Base-by-base conservation (phyloP, 2,797 vertebrate genomes). In the Anguilla pacifica region DNA sequence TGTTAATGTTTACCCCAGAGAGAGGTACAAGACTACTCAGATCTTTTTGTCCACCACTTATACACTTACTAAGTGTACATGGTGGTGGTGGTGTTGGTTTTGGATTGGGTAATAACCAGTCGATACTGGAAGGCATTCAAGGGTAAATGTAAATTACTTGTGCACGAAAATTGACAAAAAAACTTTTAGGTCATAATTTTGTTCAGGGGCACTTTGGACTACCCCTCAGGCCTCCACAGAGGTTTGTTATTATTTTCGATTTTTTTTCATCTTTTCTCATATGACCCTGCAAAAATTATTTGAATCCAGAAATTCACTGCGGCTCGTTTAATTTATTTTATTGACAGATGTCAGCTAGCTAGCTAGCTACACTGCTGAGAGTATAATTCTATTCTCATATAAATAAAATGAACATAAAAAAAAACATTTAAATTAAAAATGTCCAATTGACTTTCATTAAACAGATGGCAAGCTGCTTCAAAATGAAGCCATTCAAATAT, bases 111-210 rank as follows among this genome's bases (percentile, higher is more conserved):
- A 31, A 72, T 35, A 35, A 72, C 55, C 70, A 72, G n/a, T 72
- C n/a, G n/a, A 28, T 28, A 77, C 13, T 35, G 35, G 72, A 77
- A 35, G 7, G 22, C 11, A 13, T 4, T n/a, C 64, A n/a, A n/a
- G 4, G n/a, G 22, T 70, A 70, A n/a, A 9, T 35, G 13, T 77
- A 15, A 13, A 35, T 0, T 35, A 15, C 15, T 17, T 3, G 31
- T 77, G 35, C 9, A 39, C 72, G 10, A 77, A 77, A 77, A 39
- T 5, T 31, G 28, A 35, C 1, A 77, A 0, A 13, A 15, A 35
- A 77, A 77, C 72, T 17, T 77, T 28, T 77, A 77, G 86, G 28
- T 84, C 10, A 74, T 84, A 61, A 39, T 87, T 70, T 77, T 17
- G 11, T 5, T 11, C 9, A 4, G 13, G 72, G 11, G 11, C 10